phyloP scores from a whole-genome alignment of 2,888 invertebrate genomes.

The Phorcus lineatus region DNA sequence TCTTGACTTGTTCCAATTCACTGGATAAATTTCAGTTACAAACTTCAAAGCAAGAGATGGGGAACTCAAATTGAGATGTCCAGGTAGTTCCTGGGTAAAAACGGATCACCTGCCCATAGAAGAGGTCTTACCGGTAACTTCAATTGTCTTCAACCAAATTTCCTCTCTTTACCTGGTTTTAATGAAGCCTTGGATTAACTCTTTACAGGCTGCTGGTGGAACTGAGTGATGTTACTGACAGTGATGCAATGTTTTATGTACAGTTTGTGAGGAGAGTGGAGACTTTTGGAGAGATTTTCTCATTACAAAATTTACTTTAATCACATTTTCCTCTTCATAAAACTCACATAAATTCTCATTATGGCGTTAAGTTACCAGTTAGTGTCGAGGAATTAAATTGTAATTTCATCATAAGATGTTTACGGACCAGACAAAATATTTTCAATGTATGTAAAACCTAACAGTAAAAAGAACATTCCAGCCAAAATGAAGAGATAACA shows the following conservation, averaged over 20 bases:
- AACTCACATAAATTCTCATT: too few species aligned
- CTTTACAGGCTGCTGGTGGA: background rate
- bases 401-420: too few species aligned
- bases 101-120: background rate
- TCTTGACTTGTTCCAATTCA: background rate
- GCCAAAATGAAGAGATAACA: too few species aligned
- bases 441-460: too few species aligned
- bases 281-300: too few species aligned
- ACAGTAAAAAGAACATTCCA: too few species aligned
- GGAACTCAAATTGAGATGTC: slow-evolving; percentile 4
- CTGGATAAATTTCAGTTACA: background rate
- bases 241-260: background rate
- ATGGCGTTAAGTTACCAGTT: too few species aligned
- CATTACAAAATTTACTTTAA: too few species aligned
- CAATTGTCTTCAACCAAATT: background rate
- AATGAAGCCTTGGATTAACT: background rate
- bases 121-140: background rate
- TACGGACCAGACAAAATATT: too few species aligned
- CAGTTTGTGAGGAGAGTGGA: too few species aligned
- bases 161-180: background rate
- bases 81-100: background rate
- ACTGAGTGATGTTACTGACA: background rate
- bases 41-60: background rate
- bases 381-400: too few species aligned
- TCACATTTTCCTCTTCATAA: too few species aligned